Evolutionary conservation across 1,140 invertebrate species (phyloP).

Genomic region (Magallana gigas): DNA sequence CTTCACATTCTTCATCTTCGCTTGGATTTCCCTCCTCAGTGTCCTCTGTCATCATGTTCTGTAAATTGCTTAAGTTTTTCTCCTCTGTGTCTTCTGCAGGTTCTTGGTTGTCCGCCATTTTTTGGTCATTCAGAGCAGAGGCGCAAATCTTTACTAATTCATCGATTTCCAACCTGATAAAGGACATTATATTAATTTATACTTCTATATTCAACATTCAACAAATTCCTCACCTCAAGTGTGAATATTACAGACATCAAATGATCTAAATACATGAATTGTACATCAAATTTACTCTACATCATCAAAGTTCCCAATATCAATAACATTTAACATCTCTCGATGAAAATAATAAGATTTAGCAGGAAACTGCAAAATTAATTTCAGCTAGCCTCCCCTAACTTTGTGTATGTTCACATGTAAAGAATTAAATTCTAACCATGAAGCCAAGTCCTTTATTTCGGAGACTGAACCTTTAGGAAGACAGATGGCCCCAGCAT

Average conservation of each 20-base stretch:
- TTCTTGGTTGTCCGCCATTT: not conserved
- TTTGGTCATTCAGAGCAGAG: not conserved
- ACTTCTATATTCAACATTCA: too few relatives aligned
- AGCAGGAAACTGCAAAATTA: too few relatives aligned
- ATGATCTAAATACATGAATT: too few relatives aligned
- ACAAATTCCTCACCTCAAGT: too few relatives aligned
- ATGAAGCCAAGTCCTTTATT: conserved; percentile 27
- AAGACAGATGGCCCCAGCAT: conserved; percentile 58
- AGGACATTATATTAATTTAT: not conserved
- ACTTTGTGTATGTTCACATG: too few relatives aligned
- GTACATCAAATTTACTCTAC: too few relatives aligned
- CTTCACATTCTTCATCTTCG: not conserved
- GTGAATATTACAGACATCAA: too few relatives aligned
- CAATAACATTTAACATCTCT: too few relatives aligned
- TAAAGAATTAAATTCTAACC: not conserved
- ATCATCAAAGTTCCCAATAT: too few relatives aligned
- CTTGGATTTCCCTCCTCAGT: conserved; percentile 1
- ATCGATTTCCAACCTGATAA: not conserved
- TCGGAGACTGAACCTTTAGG: conserved; percentile 24
- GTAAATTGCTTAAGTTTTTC: not conserved
- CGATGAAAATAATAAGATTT: too few relatives aligned
- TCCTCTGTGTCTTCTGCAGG: conserved; percentile 3
- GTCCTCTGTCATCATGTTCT: not conserved
- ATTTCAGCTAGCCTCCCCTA: too few relatives aligned
- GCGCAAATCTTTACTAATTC: conserved; percentile 5